These are phyloP conservation scores for Dendropsophus ebraccatus DNA, from an alignment of 2,113 vertebrate species.

Conservation along the genomic window DNA sequence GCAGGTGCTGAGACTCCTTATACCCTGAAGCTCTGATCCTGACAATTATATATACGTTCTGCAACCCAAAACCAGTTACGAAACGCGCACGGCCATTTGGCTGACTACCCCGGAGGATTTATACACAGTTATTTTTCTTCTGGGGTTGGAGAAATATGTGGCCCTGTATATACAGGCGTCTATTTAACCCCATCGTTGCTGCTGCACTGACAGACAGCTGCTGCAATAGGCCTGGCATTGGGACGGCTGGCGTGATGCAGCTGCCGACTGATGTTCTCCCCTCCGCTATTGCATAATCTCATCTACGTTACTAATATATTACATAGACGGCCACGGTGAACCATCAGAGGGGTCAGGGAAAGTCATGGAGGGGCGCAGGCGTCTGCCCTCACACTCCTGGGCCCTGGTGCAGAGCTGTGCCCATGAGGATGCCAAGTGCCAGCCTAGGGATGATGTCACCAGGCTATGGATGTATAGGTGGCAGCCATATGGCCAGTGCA, in stretches of 20 bases:
- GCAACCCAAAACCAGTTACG: slow-evolving; percentile 3
- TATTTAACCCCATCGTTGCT: background rate
- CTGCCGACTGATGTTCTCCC: background rate
- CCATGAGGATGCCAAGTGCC: background rate
- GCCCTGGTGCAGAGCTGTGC: background rate
- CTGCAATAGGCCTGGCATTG: background rate
- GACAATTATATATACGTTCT: slow-evolving; percentile 1
- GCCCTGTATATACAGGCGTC: too few relatives aligned
- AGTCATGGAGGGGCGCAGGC: background rate
- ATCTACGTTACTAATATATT: background rate
- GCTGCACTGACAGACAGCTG: background rate
- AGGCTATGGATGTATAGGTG: background rate
- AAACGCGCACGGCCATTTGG: too few relatives aligned
- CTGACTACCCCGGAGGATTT: background rate
- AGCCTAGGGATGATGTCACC: background rate
- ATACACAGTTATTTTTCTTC: background rate
- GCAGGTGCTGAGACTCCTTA: background rate
- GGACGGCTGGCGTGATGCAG: background rate
- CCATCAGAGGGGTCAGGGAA: background rate
- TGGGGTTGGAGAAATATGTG: background rate
- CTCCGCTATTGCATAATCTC: background rate
- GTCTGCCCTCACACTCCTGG: background rate
- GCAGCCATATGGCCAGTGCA: background rate
- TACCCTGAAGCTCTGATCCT: background rate
- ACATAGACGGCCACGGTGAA: background rate